Percentiles rank a stretch among this genome's conserved stretches.
Evolutionary conservation across 2,888 invertebrate species (phyloP).

Genomic region (Diarsia rubi): DNA sequence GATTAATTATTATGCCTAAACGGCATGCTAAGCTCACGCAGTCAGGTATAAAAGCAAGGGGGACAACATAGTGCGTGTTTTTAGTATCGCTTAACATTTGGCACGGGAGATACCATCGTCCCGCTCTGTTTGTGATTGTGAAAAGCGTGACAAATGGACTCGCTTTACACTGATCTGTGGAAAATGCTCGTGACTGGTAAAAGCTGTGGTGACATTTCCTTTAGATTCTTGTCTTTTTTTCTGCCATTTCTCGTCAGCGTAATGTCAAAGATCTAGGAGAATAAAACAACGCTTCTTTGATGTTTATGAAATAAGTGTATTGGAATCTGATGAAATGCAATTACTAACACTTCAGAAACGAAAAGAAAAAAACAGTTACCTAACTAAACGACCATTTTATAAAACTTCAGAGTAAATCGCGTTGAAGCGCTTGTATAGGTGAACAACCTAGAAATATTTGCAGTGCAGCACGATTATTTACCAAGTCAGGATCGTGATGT

Average conservation of each 20-base stretch:
- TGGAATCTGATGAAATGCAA: not conserved
- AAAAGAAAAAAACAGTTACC: conserved; percentile 25
- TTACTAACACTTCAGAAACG: conserved; percentile 3
- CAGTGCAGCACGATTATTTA: conserved; percentile 63
- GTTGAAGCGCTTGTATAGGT: conserved; percentile 67
- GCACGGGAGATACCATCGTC: conserved; percentile 82
- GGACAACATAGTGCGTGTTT: conserved; percentile 32
- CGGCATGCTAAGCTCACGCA: not conserved
- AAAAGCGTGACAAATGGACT: conserved; percentile 85
- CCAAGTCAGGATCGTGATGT: conserved; percentile 74
- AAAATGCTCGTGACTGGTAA: conserved; percentile 70
- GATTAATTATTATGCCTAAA: not conserved
- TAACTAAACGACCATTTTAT: conserved; percentile 1
- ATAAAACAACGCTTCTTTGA: conserved; percentile 15
- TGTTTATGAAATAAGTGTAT: conserved; percentile 6
- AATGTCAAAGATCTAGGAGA: conserved; percentile 12
- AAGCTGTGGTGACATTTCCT: conserved; percentile 62
- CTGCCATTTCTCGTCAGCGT: conserved; percentile 22
- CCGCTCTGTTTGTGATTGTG: conserved; percentile 83
- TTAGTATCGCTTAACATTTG: conserved; percentile 70
- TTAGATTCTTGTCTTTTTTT: conserved; percentile 42
- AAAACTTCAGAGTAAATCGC: conserved; percentile 45
- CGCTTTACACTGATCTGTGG: conserved; percentile 70
- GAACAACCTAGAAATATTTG: conserved; percentile 70
- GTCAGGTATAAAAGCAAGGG: conserved; percentile 25